Percentiles rank a stretch among this genome's conserved stretches.
Conservation (phyloP, 1,140 invertebrate species). For the Cyrtorhinus lividipennis region DNA sequence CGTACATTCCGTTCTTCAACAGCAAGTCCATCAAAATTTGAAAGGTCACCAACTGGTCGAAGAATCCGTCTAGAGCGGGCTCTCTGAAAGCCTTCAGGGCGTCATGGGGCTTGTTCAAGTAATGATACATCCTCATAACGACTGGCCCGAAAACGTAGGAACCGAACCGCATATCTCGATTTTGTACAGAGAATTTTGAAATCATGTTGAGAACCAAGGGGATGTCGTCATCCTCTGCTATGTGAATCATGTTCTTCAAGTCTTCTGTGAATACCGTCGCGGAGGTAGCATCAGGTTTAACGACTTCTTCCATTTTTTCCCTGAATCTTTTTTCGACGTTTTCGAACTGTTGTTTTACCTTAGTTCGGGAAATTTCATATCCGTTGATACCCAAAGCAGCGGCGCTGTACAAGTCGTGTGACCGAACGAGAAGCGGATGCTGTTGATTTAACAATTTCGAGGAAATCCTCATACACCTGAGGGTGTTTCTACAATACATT, state of each 20-base stretch:
- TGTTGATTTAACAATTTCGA: background rate
- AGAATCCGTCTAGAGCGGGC: constrained; percentile 41
- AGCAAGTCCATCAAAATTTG: constrained; percentile 57
- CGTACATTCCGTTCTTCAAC: constrained; percentile 50
- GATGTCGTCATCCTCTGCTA: constrained; percentile 47
- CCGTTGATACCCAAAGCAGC: constrained; percentile 39
- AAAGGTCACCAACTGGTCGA: constrained; percentile 52
- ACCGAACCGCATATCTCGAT: constrained; percentile 54
- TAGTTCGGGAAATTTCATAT: constrained; percentile 38
- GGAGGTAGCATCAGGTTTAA: constrained; percentile 34
- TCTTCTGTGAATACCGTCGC: constrained; percentile 67
- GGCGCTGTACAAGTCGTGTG: constrained; percentile 18
- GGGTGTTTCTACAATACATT: background rate
- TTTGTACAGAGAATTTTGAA: constrained; percentile 54
- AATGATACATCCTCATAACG: constrained; percentile 60
- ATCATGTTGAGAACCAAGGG: constrained; percentile 50
- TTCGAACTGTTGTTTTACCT: constrained; percentile 38
- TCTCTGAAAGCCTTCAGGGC: constrained; percentile 51
- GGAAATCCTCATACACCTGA: background rate
- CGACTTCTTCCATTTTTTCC: constrained; percentile 47
- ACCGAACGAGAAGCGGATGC: background rate
- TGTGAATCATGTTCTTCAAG: constrained; percentile 62
- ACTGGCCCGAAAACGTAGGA: constrained; percentile 69
- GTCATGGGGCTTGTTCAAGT: constrained; percentile 48
- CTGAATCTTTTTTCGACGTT: constrained; percentile 46